These are phyloP conservation scores for Heteromurus nitidus DNA, from an alignment of 2,888 invertebrate species.

Conservation along the genomic window DNA sequence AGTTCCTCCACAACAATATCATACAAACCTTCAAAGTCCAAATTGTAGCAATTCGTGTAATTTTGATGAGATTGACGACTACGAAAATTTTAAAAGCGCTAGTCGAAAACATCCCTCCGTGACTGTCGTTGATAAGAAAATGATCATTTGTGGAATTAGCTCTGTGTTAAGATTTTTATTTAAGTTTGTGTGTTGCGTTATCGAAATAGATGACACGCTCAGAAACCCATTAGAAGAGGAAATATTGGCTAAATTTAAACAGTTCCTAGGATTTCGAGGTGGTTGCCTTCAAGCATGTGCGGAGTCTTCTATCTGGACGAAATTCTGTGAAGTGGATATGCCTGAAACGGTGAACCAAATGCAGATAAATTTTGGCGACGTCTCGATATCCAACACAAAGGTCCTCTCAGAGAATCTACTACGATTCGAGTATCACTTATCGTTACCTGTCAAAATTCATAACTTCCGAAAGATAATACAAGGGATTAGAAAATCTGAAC, in stretches of 20 bases:
- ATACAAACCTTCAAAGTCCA: background rate
- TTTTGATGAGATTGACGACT: constrained; percentile 9
- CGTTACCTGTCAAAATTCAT: constrained; percentile 88
- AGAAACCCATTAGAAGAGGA: background rate
- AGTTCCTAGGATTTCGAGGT: constrained; percentile 86
- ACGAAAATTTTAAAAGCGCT: constrained; percentile 12
- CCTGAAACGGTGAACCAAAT: constrained; percentile 35
- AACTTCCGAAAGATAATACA: constrained; percentile 87
- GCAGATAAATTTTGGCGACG: background rate
- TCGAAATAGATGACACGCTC: background rate
- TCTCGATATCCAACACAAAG: too few relatives aligned
- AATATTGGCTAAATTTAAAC: constrained; percentile 61
- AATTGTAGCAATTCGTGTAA: background rate
- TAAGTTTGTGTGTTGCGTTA: constrained; percentile 71
- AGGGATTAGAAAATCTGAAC: constrained; percentile 75
- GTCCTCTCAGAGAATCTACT: constrained; percentile 85
- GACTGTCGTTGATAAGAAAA: constrained; percentile 77
- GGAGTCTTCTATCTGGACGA: constrained; percentile 92
- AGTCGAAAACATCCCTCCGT: constrained; percentile 35
- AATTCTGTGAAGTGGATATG: constrained; percentile 92
- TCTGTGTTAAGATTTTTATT: constrained; percentile 82
- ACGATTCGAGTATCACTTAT: constrained; percentile 89
- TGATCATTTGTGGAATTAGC: constrained; percentile 86
- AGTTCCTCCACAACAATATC: background rate
- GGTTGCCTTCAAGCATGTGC: constrained; percentile 88